These are phyloP conservation scores for Poeciliopsis retropinna DNA, from an alignment of 2,113 vertebrate species.

Conservation along the genomic window DNA sequence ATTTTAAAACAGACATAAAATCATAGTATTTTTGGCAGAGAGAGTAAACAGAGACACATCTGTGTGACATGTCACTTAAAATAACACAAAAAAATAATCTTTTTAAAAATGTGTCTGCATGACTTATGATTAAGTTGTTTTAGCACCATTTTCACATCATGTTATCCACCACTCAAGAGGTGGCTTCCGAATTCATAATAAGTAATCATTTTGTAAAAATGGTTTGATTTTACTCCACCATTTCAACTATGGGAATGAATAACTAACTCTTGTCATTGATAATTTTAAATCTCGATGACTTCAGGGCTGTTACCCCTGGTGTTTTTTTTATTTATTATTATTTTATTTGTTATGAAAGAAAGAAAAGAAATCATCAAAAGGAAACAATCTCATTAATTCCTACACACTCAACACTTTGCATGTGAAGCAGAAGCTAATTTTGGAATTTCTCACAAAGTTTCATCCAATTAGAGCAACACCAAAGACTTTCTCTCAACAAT, in stretches of 20 bases:
- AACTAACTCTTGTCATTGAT: slow-evolving; percentile 4
- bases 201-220: background rate
- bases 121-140: too few relatives aligned
- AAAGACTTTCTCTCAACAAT: slow-evolving; percentile 23
- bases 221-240: slow-evolving; percentile 21
- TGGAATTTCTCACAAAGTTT: slow-evolving; percentile 27
- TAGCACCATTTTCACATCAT: too few relatives aligned
- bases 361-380: slow-evolving; percentile 22
- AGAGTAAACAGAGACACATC: too few relatives aligned
- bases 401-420: slow-evolving; percentile 25
- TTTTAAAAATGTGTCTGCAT: too few relatives aligned
- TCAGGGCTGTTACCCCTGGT: slow-evolving; percentile 5
- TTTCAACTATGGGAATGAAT: background rate
- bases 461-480: slow-evolving; percentile 27
- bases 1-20: too few relatives aligned
- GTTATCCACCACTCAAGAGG: background rate
- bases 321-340: too few relatives aligned
- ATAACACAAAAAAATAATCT: too few relatives aligned
- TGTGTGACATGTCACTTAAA: too few relatives aligned
- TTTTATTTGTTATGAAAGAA: background rate
- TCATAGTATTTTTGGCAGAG: too few relatives aligned
- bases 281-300: slow-evolving; percentile 7
- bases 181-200: slow-evolving; percentile 7
- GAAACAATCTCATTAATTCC: slow-evolving; percentile 48
- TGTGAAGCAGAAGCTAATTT: slow-evolving; percentile 29